Base-by-base conservation (phyloP, 1,140 invertebrate species). In the Drosophila murphyi region DNA sequence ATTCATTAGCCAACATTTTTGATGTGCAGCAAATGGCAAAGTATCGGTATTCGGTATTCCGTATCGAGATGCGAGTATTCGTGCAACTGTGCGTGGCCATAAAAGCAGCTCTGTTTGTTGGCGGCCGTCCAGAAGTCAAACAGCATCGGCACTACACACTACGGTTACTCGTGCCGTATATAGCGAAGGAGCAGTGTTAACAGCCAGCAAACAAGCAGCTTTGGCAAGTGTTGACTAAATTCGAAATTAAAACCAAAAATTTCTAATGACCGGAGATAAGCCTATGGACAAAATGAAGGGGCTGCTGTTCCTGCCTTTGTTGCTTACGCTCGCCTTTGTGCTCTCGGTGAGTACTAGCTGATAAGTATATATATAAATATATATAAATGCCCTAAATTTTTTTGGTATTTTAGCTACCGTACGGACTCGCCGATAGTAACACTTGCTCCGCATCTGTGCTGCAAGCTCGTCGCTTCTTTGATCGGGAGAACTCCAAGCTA, bases 381-480 rank as follows among this genome's bases (percentile, higher is more conserved):
- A 20, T 8, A 12, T 5, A 7, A 7, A 39, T 5, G 4, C 6
- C 5, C 20, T 37, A 39, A 6, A 28, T 6, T 34, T 1, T 3
- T 6, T 29, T 72, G 8, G 5, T 7, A 2, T 47, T 7, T 6
- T 20, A 87, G 83, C 35, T 82, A 3, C 79, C 80, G n/a, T 41
- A 52, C 35, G 71, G 54, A 0, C 41, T 35, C 5, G 39, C 56
- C 7, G 43, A 63, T 6, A 60, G 52, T 3, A 76, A 70, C 47
- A 82, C 31, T 29, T 87, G 83, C 12, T 83, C 80, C 3, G 83
- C 80, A 34, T 63, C 78, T 2, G 59, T 52, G 4, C 43, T 80
- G 7, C 67, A 82, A 10, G 82, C 78, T 0, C 76, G 78, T 4
- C 69, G 73, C 4, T 92, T 91, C 32, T 90, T 92, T n/a, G 56